These are phyloP conservation scores for Columbina picui DNA, from an alignment of 2,113 vertebrate genomes.

Conservation along the genomic window DNA sequence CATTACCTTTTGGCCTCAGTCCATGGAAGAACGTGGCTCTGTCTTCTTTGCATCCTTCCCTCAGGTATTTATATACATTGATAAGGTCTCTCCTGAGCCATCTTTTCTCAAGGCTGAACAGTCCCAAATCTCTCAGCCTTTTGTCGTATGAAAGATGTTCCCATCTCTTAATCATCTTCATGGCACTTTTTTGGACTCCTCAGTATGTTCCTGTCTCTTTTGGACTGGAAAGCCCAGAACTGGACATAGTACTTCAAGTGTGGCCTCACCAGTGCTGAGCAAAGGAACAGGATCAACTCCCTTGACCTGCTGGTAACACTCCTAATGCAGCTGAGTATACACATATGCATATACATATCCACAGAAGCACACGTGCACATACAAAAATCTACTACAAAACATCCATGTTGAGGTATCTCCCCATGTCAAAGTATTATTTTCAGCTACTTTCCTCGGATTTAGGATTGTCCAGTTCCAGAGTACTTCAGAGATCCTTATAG, in stretches of 20 bases:
- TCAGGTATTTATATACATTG: not conserved
- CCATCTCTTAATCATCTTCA: no score
- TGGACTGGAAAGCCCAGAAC: not conserved
- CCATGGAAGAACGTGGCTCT: not conserved
- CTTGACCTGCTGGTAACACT: not conserved
- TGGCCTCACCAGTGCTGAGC: not conserved
- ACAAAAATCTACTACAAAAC: not conserved
- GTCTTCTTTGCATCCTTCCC: not conserved
- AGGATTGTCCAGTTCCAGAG: not conserved
- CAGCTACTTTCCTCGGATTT: not conserved
- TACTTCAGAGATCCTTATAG: not conserved
- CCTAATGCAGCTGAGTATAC: not conserved
- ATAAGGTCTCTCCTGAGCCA: not conserved
- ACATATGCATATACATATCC: no score
- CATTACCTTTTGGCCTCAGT: not conserved
- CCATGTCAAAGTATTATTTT: not conserved
- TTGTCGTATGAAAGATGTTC: no score
- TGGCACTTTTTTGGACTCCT: no score
- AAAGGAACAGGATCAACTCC: not conserved
- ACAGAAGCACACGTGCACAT: no score
- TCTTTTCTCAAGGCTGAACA: not conserved
- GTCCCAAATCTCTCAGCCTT: no score
- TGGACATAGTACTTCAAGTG: not conserved
- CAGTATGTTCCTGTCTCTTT: no score
- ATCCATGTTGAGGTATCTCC: not conserved